Percentiles rank a stretch among this genome's conserved stretches.
Conservation (phyloP, 1,140 invertebrate species). For the Dryas iulia region DNA sequence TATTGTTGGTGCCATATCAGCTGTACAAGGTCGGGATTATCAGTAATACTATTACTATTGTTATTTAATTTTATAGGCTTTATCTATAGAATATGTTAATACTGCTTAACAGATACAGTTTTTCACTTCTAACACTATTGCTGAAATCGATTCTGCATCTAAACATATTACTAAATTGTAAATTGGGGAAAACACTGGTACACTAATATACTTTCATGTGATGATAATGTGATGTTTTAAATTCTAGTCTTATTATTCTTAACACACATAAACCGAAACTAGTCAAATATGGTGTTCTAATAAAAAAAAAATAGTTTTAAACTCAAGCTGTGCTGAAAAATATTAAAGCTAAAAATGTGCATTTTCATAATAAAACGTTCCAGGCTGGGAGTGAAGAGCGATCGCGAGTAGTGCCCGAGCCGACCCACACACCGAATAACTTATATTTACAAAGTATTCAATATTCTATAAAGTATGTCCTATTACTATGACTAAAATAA, state of each 20-base stretch:
- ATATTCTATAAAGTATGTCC: slow-evolving; percentile 68
- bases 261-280: slow-evolving; percentile 36
- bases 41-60: slow-evolving; percentile 31
- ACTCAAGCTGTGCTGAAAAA: slow-evolving; percentile 63
- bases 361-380: slow-evolving; percentile 59
- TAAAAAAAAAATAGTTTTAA: slow-evolving; percentile 43
- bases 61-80: slow-evolving; percentile 28
- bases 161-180: slow-evolving; percentile 43
- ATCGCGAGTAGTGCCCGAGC: slow-evolving; percentile 23
- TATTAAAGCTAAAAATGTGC: slow-evolving; percentile 76
- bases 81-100: slow-evolving; percentile 54
- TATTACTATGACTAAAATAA: slow-evolving; percentile 76
- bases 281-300: slow-evolving; percentile 37
- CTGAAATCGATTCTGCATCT: slow-evolving; percentile 37
- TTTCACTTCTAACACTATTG: slow-evolving; percentile 30
- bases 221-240: slow-evolving; percentile 46
- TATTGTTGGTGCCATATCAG: slow-evolving; percentile 17
- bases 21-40: slow-evolving; percentile 33
- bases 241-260: slow-evolving; percentile 32
- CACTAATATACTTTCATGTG: slow-evolving; percentile 35
- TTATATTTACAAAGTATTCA: slow-evolving; percentile 67
- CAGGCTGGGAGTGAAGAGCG: slow-evolving; percentile 38
- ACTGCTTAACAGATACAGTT: slow-evolving; percentile 65
- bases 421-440: slow-evolving; percentile 55
- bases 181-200: slow-evolving; percentile 33